Evolutionary conservation across 1,140 invertebrate species (phyloP).

Genomic region (Nasonia giraulti): DNA sequence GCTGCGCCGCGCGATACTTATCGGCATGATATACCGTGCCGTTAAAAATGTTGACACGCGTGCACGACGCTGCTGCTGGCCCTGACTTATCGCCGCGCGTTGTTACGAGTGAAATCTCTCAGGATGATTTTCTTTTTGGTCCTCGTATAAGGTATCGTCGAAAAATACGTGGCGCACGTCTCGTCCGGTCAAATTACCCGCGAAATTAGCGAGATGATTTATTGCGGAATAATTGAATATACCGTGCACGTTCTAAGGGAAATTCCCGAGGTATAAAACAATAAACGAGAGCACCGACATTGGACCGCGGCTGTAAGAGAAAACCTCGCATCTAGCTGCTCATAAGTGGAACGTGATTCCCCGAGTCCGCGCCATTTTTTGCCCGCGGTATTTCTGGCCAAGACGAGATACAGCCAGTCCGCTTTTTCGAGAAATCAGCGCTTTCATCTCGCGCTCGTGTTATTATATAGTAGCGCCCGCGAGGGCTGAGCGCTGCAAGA

Average conservation of each 20-base stretch:
- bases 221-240: too few relatives aligned
- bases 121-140: conserved; percentile 9
- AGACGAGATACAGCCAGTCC: background rate
- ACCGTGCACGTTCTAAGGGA: too few relatives aligned
- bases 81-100: background rate
- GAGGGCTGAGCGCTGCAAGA: too few relatives aligned
- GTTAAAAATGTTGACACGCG: conserved; percentile 60
- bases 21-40: conserved; percentile 61
- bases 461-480: too few relatives aligned
- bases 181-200: too few relatives aligned
- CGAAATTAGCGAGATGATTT: too few relatives aligned
- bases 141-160: background rate
- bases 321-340: background rate
- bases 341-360: conserved; percentile 37
- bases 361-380: conserved; percentile 8
- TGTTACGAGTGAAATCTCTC: conserved; percentile 9
- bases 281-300: conserved; percentile 26
- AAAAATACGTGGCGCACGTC: background rate
- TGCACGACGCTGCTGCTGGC: background rate
- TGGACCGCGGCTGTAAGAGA: conserved; percentile 3
- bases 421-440: background rate
- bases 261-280: conserved; percentile 25
- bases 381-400: conserved; percentile 12
- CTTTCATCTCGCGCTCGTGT: too few relatives aligned
- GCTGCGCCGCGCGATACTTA: conserved; percentile 61